Base-by-base conservation (phyloP, 2,113 vertebrate species). In the Grantiella picta region DNA sequence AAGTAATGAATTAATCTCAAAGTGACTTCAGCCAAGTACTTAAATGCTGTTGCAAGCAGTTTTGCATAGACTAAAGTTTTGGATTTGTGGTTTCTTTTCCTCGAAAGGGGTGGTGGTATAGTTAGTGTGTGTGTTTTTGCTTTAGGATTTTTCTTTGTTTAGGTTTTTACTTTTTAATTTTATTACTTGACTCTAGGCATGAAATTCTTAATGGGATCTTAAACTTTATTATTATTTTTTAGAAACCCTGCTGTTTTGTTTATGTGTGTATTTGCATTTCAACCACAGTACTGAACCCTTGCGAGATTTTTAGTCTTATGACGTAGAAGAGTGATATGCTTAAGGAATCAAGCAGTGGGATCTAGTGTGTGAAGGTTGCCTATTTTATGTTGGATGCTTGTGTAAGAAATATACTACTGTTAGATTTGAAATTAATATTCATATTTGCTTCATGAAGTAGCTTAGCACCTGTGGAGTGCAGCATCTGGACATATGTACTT, bases 251-350 rank as follows among this genome's bases (percentile, higher is more conserved):
- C 50, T 15, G 3, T 45, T 82, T 27, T 49, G 1, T 52, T 10
- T 53, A 33, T 28, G 22, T 50, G 18, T 77, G 25, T 23, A 3
- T 64, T 35, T 63, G 10, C 9, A 27, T 71, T 79, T 68, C 15
- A n/a, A 12, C 5, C 0, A 0, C 21, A 64, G 15, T 17, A 42
- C 19, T 69, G 23, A 89, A 86, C 4, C 4, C 12, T 56, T 45
- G 22, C 1, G 4, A 82, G 24, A 9, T 8, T 64, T 63, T 59
- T 10, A 9, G 9, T 68, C 50, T 64, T 72, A 9, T 35, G 64
- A 21, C 9, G 1, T 5, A 17, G 18, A 47, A 31, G 49, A 40
- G 8, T 8, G 2, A 40, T 31, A 24, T 13, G 5, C 25, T 49
- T 57, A 38, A 31, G 22, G 23, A 66, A 27, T 14, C 2, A 40